Conservation (phyloP, 2,113 vertebrate genomes). For the Tapirus terrestris region DNA sequence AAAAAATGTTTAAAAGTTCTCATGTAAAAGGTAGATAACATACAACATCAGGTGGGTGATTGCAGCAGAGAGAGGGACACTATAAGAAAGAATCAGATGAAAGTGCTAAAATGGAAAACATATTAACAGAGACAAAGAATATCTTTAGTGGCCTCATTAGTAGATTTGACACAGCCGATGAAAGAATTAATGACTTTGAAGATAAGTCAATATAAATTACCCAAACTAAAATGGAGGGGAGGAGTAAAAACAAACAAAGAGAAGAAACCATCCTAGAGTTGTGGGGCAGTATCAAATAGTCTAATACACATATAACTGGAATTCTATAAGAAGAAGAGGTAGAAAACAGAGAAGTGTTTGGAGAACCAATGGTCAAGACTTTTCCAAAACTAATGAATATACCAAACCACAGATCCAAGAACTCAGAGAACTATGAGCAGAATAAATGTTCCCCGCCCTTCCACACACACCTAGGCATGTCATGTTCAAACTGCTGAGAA, state of each 20-base stretch:
- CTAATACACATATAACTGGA: background rate
- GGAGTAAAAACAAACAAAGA: background rate
- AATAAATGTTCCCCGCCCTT: background rate
- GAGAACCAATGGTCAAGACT: background rate
- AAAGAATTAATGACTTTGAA: background rate
- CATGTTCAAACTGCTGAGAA: background rate
- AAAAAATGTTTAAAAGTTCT: background rate
- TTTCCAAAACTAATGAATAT: background rate
- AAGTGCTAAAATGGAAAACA: background rate
- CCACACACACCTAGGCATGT: accelerated
- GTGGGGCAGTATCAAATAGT: background rate
- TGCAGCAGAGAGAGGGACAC: background rate
- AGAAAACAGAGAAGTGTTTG: background rate
- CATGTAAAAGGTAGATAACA: background rate
- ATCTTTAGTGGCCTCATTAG: background rate
- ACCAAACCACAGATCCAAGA: background rate
- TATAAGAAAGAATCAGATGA: background rate
- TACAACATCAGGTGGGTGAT: background rate
- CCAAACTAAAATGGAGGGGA: background rate
- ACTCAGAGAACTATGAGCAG: background rate
- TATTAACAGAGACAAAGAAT: background rate
- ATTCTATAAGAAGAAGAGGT: background rate
- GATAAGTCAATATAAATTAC: background rate
- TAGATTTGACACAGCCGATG: background rate
- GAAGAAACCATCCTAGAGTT: background rate